A percentile compares a stretch with the other conserved stretches of the same genome.
phyloP scores from a whole-genome alignment of 2,797 vertebrate species.

The Xerus rutilus region DNA sequence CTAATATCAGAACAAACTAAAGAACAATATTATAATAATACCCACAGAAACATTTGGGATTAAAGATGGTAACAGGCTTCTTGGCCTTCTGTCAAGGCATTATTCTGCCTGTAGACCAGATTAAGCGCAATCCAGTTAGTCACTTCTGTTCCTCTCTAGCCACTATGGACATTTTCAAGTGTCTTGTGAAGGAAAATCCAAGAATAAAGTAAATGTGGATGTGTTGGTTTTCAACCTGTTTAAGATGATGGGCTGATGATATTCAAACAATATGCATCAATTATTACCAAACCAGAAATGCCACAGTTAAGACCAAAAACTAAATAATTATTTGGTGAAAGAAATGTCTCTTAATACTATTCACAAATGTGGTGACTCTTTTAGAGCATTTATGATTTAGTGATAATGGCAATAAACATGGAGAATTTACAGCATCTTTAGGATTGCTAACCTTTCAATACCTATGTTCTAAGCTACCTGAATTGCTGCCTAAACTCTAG shows the following conservation, averaged over 20 bases:
- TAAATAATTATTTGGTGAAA: conserved; percentile 16
- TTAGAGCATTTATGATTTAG: background rate
- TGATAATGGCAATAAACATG: background rate
- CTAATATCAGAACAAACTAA: background rate
- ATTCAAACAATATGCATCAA: background rate
- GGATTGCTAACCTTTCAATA: background rate
- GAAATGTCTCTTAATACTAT: background rate
- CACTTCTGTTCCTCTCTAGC: background rate
- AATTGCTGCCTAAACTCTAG: background rate
- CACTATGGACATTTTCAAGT: conserved; percentile 43
- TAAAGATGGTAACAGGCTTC: background rate
- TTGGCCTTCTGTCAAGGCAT: background rate
- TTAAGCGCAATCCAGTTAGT: background rate
- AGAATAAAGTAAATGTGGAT: conserved; percentile 2
- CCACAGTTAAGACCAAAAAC: background rate
- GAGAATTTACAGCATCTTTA: background rate
- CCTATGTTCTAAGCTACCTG: background rate
- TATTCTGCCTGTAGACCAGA: background rate
- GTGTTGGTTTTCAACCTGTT: background rate
- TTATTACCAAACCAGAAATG: background rate
- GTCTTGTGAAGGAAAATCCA: background rate
- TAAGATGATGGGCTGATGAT: background rate
- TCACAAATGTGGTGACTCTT: background rate
- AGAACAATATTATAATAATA: background rate
- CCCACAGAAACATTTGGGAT: background rate